phyloP scores from a whole-genome alignment of 1,140 invertebrate species.

The Bicyclus anynana region DNA sequence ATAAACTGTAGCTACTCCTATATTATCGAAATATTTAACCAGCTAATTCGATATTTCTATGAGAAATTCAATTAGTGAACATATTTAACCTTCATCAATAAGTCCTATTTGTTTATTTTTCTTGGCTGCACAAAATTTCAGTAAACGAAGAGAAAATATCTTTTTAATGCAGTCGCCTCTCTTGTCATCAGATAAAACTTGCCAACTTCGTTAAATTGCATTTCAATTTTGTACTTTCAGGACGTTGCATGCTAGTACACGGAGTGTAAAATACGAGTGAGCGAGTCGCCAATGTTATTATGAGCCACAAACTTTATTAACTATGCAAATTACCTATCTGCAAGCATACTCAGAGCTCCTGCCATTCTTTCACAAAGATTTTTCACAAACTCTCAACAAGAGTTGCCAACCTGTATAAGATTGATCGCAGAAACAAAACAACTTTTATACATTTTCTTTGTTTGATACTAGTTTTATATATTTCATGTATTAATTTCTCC shows the following conservation, averaged over 20 bases:
- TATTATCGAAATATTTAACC: too few relatives aligned
- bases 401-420: too few relatives aligned
- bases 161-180: conserved; percentile 8
- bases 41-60: too few relatives aligned
- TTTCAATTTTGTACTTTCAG: conserved; percentile 20
- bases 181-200: conserved; percentile 18
- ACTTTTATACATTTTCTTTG: too few relatives aligned
- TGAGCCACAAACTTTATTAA: neutral
- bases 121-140: conserved; percentile 3
- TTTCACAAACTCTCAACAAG: too few relatives aligned
- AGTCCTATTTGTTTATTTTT: conserved; percentile 3
- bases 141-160: conserved; percentile 6
- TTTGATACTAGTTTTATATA: too few relatives aligned
- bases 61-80: too few relatives aligned
- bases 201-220: conserved; percentile 19
- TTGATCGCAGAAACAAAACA: too few relatives aligned
- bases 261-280: conserved; percentile 5
- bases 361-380: too few relatives aligned
- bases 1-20: too few relatives aligned
- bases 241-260: conserved; percentile 11
- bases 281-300: neutral
- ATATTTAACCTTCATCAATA: neutral
- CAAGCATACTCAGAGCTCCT: neutral
- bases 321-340: neutral
- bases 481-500: too few relatives aligned